Conservation (phyloP, 2,113 vertebrate species). For the Hippolais icterina region DNA sequence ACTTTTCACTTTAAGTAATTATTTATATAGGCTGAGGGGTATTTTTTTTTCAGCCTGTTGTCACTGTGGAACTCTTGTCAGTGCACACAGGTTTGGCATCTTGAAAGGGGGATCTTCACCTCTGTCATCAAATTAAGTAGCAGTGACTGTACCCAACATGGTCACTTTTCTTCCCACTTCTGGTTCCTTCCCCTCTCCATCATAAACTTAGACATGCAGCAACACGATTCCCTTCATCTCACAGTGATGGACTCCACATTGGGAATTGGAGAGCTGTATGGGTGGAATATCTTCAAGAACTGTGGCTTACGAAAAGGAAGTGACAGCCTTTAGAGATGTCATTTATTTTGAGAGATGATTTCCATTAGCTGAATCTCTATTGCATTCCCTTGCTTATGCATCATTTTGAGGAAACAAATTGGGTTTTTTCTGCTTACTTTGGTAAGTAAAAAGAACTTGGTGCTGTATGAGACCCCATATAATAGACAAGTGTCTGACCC, state of each 20-base stretch:
- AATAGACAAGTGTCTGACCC: not conserved
- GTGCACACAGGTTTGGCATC: not conserved
- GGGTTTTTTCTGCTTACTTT: not conserved
- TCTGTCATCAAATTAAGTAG: not conserved
- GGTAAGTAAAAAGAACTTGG: not conserved
- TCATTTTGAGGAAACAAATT: not conserved
- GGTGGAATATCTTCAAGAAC: not conserved
- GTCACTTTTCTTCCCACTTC: not conserved
- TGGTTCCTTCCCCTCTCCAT: not conserved
- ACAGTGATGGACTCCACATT: not conserved
- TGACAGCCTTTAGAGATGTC: not conserved
- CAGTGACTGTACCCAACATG: not conserved
- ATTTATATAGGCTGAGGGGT: not conserved
- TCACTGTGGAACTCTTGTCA: not conserved
- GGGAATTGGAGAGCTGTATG: not conserved
- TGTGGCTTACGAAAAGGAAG: not conserved
- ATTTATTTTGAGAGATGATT: not conserved
- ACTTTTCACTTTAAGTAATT: not conserved
- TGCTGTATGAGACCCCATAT: not conserved
- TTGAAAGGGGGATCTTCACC: not conserved
- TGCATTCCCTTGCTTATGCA: not conserved
- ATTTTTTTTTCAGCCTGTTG: accelerated
- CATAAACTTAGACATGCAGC: not conserved
- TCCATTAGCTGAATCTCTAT: not conserved
- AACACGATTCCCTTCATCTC: not conserved